Evolutionary conservation across 2,888 invertebrate genomes (phyloP).

Genomic region (Erpobdella octoculata): DNA sequence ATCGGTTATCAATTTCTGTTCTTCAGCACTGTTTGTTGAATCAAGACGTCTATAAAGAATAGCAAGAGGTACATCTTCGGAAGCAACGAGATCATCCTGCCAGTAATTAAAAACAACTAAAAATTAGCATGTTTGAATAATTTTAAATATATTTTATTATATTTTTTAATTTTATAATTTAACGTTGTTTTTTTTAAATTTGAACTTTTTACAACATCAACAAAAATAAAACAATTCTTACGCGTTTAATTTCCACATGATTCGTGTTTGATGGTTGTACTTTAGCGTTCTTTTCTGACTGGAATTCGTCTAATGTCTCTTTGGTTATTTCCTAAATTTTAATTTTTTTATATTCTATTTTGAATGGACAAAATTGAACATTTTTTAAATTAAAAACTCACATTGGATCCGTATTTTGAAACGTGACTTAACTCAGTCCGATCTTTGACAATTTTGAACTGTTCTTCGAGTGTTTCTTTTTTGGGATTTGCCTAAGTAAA

Average conservation of each 20-base stretch:
- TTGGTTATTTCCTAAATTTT: constrained; percentile 23
- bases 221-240: no score
- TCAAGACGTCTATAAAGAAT: constrained; percentile 48
- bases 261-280: no score
- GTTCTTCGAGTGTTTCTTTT: constrained; percentile 56
- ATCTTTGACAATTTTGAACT: constrained; percentile 55
- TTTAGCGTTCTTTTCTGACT: neutral
- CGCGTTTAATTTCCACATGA: no score
- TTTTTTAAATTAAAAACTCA: constrained; percentile 33
- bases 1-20: constrained; percentile 39
- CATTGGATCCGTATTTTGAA: constrained; percentile 57
- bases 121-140: no score
- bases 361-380: neutral
- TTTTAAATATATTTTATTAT: no score
- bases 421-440: constrained; percentile 59
- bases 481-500: constrained; percentile 53
- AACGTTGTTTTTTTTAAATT: no score
- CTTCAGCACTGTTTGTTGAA: constrained; percentile 39
- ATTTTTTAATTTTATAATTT: no score
- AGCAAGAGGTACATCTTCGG: constrained; percentile 52
- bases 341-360: neutral
- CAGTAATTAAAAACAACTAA: no score
- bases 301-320: constrained; percentile 22
- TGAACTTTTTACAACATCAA: no score
- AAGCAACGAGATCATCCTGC: constrained; percentile 52